Evolutionary conservation across 2,113 vertebrate species (phyloP).

Genomic region (Formicarius rufipectus): DNA sequence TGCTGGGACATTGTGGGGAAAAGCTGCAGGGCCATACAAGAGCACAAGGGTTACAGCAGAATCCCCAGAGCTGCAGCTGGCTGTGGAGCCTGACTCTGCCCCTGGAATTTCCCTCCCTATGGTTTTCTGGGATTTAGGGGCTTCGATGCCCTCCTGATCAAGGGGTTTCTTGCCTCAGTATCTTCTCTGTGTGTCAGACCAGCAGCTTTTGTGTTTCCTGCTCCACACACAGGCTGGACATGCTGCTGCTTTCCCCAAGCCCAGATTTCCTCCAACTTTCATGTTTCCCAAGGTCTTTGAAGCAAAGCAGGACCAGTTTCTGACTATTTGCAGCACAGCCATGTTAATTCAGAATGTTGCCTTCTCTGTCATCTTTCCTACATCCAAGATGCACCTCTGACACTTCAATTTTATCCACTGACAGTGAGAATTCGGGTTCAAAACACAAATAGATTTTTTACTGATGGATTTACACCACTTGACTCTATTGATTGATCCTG

Average conservation of each 20-base stretch:
- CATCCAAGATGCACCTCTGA: neutral
- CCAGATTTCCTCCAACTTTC: neutral
- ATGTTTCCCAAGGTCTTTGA: neutral
- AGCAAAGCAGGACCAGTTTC: neutral
- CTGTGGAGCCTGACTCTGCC: rapidly evolving
- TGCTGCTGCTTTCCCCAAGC: neutral
- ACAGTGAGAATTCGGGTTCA: neutral
- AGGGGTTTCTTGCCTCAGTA: rapidly evolving
- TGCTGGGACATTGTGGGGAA: neutral
- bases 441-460: neutral
- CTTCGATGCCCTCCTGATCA: rapidly evolving
- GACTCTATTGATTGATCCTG: neutral
- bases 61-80: neutral
- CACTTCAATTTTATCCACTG: neutral
- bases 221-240: rapidly evolving
- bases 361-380: neutral
- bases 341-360: neutral
- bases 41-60: neutral
- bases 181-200: neutral
- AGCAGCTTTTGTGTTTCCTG: neutral
- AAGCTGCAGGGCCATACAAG: neutral
- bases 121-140: neutral
- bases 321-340: neutral
- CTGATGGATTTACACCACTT: neutral
- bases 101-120: neutral